Conservation (phyloP, 2,797 vertebrate genomes). For the Sciaenops ocellatus region DNA sequence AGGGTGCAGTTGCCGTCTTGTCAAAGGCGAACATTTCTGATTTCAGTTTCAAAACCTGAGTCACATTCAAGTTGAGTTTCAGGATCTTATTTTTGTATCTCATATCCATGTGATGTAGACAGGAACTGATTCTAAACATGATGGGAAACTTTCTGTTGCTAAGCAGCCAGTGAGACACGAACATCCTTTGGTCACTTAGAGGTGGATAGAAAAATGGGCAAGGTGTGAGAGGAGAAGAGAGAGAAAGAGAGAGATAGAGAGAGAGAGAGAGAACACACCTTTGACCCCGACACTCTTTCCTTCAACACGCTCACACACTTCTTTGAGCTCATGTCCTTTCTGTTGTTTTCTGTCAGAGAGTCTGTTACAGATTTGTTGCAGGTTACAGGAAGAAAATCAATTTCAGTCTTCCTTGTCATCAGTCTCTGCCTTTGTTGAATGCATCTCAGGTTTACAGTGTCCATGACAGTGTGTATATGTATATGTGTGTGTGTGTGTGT, state of each 20-base stretch:
- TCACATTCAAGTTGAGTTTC: constrained; percentile 15
- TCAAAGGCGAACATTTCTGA: not conserved
- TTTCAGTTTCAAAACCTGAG: constrained; percentile 14
- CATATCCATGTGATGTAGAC: not conserved
- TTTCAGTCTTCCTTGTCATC: constrained; percentile 45
- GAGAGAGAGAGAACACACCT: constrained; percentile 6
- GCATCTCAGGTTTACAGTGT: constrained; percentile 49
- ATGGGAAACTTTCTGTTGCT: constrained; percentile 4
- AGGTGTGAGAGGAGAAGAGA: not conserved
- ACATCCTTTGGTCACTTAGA: constrained; percentile 28
- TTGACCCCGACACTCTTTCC: not conserved
- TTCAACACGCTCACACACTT: constrained; percentile 5
- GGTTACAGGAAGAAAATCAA: constrained; percentile 56
- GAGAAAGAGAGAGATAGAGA: constrained; percentile 1
- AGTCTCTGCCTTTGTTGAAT: constrained; percentile 42
- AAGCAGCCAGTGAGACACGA: constrained; percentile 16
- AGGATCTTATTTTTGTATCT: not conserved
- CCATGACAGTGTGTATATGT: constrained; percentile 11
- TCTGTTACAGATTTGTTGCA: constrained; percentile 41
- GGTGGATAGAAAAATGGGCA: constrained; percentile 15
- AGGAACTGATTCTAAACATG: constrained; percentile 28
- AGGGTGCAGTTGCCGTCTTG: not conserved
- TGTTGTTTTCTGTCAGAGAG: constrained; percentile 35
- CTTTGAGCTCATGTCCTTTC: constrained; percentile 18
- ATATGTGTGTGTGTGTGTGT: constrained; percentile 15